Conservation (phyloP, 2,888 invertebrate genomes). For the Scaptomyza parva region DNA sequence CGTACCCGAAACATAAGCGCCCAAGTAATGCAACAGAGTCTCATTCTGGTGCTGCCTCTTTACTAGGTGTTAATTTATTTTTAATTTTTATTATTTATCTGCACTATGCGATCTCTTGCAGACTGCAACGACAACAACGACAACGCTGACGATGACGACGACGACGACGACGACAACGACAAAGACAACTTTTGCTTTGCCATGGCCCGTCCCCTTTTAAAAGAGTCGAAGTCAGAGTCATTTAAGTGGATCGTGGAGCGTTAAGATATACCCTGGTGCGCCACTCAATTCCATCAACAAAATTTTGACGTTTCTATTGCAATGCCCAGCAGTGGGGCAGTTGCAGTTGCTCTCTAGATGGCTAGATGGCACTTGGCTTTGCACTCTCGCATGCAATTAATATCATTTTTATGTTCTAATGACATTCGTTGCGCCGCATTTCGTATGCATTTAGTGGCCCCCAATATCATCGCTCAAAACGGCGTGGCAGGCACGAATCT, state of each 20-base stretch:
- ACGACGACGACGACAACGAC: conserved; percentile 12
- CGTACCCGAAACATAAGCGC: conserved; percentile 11
- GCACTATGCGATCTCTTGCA: conserved; percentile 61
- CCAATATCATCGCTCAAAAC: conserved; percentile 76
- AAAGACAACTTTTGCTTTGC: conserved; percentile 15
- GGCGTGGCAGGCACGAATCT: conserved; percentile 82
- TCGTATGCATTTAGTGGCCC: conserved; percentile 75
- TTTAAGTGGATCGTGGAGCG: conserved; percentile 54
- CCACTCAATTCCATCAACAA: conserved; percentile 64
- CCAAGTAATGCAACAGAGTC: conserved; percentile 45
- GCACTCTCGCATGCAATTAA: conserved; percentile 80
- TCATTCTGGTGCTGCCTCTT: conserved; percentile 60
- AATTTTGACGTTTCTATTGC: conserved; percentile 77
- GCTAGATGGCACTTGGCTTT: conserved; percentile 23
- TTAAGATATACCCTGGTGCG: conserved; percentile 24
- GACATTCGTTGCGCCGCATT: conserved; percentile 83
- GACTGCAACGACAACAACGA: conserved; percentile 35
- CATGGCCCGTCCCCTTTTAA: conserved; percentile 14
- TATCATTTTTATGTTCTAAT: conserved; percentile 83
- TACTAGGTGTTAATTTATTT: conserved; percentile 83
- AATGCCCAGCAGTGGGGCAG: conserved; percentile 28
- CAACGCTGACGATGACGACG: conserved; percentile 4
- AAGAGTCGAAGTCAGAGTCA: conserved; percentile 19
- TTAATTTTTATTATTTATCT: conserved; percentile 83
- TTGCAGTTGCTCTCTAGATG: conserved; percentile 18